Conservation (phyloP, 2,113 vertebrate species). For the Donacobius atricapilla region DNA sequence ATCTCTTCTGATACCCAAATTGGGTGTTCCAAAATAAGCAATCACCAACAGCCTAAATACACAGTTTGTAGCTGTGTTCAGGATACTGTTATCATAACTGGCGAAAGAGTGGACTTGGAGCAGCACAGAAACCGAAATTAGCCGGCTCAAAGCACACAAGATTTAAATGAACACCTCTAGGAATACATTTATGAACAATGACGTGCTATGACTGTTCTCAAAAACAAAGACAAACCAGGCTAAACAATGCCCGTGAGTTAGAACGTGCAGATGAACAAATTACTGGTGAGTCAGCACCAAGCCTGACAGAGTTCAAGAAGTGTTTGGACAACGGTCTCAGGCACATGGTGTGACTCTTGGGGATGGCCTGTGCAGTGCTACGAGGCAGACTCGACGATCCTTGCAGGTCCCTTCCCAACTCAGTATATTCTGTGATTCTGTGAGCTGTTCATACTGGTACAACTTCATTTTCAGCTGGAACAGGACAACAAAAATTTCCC, state of each 20-base stretch:
- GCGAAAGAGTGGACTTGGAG: background rate
- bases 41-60: background rate
- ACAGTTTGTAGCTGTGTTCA: background rate
- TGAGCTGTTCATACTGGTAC: background rate
- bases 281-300: background rate
- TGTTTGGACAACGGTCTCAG: background rate
- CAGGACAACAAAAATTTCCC: background rate
- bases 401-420: background rate
- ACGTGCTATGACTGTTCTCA: background rate
- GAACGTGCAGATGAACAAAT: background rate
- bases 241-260: background rate
- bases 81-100: background rate
- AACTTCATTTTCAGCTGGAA: background rate
- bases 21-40: background rate
- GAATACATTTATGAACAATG: background rate
- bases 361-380: background rate
- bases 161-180: background rate
- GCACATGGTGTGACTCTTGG: background rate
- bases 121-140: background rate
- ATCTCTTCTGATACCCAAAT: background rate
- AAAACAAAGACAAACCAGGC: background rate
- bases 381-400: accelerated
- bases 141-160: background rate
- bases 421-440: background rate
- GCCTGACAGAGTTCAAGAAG: background rate